Evolutionary conservation across 2,888 invertebrate genomes (phyloP).

Genomic region (Eupithecia inturbata): DNA sequence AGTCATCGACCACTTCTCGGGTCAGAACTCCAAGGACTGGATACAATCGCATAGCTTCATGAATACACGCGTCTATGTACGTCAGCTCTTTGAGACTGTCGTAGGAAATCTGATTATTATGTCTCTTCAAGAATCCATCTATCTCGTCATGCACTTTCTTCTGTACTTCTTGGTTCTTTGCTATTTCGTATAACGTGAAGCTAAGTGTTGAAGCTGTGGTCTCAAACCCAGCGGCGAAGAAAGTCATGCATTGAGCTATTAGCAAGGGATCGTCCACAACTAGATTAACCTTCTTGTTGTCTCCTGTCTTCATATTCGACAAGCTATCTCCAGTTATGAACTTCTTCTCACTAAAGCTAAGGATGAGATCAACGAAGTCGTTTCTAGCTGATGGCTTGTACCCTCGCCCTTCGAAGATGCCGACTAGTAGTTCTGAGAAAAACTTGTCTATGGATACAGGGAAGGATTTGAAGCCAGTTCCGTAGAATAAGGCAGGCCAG

Average conservation of each 20-base stretch:
- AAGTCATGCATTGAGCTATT: slow-evolving; percentile 80
- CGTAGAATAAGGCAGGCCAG: slow-evolving; percentile 66
- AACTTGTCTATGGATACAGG: slow-evolving; percentile 52
- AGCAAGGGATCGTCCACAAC: slow-evolving; percentile 72
- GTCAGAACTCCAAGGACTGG: slow-evolving; percentile 63
- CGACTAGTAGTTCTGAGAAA: slow-evolving; percentile 52
- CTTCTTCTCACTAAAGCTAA: slow-evolving; percentile 55
- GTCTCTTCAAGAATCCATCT: slow-evolving; percentile 52
- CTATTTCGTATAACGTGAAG: slow-evolving; percentile 58
- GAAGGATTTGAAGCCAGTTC: slow-evolving; percentile 52
- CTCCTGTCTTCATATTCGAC: slow-evolving; percentile 51
- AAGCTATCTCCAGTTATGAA: slow-evolving; percentile 59
- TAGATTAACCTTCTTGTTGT: slow-evolving; percentile 49
- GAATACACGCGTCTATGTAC: slow-evolving; percentile 59
- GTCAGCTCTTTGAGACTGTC: slow-evolving; percentile 57
- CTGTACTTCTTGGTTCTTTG: slow-evolving; percentile 56
- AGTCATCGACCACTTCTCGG: slow-evolving; percentile 64
- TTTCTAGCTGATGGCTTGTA: slow-evolving; percentile 55
- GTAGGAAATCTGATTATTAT: slow-evolving; percentile 53
- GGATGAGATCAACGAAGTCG: slow-evolving; percentile 64
- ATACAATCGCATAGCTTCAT: slow-evolving; percentile 63
- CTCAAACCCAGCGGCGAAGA: slow-evolving; percentile 70
- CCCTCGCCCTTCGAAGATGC: slow-evolving; percentile 54
- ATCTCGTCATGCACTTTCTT: slow-evolving; percentile 54
- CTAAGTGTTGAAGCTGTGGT: slow-evolving; percentile 59